Evolutionary conservation across 1,140 invertebrate genomes (phyloP).

Genomic region (Drosophila dunni): DNA sequence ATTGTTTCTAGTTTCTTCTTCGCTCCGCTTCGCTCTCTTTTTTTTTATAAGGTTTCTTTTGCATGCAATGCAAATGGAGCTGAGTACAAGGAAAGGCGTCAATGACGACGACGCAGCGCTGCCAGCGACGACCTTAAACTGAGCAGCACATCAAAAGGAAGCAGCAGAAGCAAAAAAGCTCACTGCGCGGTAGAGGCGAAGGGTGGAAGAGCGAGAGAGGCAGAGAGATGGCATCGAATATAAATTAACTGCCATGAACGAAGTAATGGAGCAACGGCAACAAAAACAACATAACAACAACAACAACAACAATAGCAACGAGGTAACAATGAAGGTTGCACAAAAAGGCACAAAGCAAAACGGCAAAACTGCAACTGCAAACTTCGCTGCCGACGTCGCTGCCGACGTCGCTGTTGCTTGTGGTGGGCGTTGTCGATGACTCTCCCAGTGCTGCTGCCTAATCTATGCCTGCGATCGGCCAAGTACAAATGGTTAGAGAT

Average conservation of each 20-base stretch:
- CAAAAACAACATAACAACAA: conserved; percentile 33
- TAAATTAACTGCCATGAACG: conserved; percentile 75
- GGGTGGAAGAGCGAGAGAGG: conserved; percentile 3
- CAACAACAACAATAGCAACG: conserved; percentile 33
- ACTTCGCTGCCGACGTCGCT: conserved; percentile 26
- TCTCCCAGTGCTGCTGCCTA: conserved; percentile 25
- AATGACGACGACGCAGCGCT: conserved; percentile 61
- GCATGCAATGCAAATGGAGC: conserved; percentile 60
- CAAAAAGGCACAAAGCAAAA: conserved; percentile 77
- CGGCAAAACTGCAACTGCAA: conserved; percentile 51
- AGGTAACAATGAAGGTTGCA: conserved; percentile 71
- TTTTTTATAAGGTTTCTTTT: conserved; percentile 46
- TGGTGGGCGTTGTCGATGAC: conserved; percentile 60
- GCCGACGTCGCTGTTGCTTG: conserved; percentile 43
- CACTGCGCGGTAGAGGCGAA: conserved; percentile 12
- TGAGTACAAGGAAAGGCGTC: conserved; percentile 72
- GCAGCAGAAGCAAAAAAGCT: conserved; percentile 37
- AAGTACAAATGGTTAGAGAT: conserved; percentile 79
- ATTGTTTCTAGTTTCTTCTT: conserved; percentile 24
- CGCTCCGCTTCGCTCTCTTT: too few species aligned
- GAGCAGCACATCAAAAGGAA: conserved; percentile 61
- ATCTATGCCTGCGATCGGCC: conserved; percentile 71
- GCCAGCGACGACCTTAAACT: conserved; percentile 53
- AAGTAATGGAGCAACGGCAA: conserved; percentile 73
- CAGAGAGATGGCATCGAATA: conserved; percentile 73